Evolutionary conservation across 2,113 vertebrate genomes (phyloP), one percentile per base, ranked within the genome.

Genomic region (Oncorhynchus mykiss): DNA sequence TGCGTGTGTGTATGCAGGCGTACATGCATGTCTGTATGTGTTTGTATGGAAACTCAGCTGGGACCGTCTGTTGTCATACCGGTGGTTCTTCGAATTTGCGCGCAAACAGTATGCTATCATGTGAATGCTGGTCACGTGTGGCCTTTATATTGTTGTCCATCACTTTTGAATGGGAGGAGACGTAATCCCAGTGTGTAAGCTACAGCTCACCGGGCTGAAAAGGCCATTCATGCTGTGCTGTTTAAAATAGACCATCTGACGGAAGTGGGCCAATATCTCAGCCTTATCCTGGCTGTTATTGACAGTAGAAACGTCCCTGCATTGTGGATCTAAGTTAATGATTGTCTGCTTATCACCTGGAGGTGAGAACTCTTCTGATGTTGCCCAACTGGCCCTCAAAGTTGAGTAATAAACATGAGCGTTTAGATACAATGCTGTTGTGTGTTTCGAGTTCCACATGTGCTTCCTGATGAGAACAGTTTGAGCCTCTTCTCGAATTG

Each of bases 261-360:
- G 77, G 78, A 80, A 67, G 70, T 18, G 8, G 24, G 60, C 67
- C 57, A 24, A 7, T 83, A 78, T 80, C 80, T 65, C 29, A 54
- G 83, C 59, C 80, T 81, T 85, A 85, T 87, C 80, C 77, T 66
- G 13, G 25, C 71, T 79, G 71, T n/a, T 11, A 39, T 71, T 3
- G 67, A 75, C 78, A 79, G 82, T 73, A 70, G 68, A 78, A 77
- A 71, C 57, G 71, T 45, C 14, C 75, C 39, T 45, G 73, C 71
- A 72, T 27, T 76, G 66, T 74, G 66, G 14, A 85, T 2, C 5
- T 16, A 14, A 75, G 82, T 90, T 89, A 88, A 91, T 89, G 45
- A 81, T 78, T 87, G 16, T 80, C 78, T 77, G 13, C 25, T 27
- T 18, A 2, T 20, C 20, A 27, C 25, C 16, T 49, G 48, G 45